Evolutionary conservation across 2,113 vertebrate genomes (phyloP).

Genomic region (Corythoichthys haematopterus): DNA sequence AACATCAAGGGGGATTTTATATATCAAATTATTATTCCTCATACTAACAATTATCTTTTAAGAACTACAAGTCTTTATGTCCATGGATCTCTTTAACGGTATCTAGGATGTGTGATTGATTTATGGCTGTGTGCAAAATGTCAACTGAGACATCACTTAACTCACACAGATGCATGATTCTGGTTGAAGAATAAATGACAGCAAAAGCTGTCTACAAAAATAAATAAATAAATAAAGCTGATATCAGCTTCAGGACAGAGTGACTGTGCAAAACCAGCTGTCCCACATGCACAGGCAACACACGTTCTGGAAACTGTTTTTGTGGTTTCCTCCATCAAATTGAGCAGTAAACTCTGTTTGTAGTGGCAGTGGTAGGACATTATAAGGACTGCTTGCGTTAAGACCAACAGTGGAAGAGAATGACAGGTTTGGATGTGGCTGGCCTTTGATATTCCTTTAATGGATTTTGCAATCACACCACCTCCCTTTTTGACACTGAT

Average conservation of each 20-base stretch:
- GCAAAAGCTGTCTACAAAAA: neutral
- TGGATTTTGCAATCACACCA: constrained; percentile 16
- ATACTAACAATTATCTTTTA: no score
- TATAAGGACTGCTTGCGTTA: constrained; percentile 35
- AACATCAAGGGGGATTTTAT: no score
- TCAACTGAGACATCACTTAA: constrained; percentile 2
- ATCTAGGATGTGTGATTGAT: no score
- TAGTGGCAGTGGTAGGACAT: constrained; percentile 33
- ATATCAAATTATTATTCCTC: no score
- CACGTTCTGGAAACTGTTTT: constrained; percentile 51
- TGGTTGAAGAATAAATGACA: neutral
- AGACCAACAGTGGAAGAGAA: constrained; percentile 34
- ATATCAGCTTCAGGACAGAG: constrained; percentile 10
- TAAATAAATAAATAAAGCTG: neutral
- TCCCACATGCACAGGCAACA: constrained; percentile 32
- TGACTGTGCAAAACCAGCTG: constrained; percentile 34
- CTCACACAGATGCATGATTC: constrained; percentile 18
- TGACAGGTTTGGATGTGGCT: constrained; percentile 60
- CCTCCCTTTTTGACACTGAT: constrained; percentile 25
- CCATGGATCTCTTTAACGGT: no score
- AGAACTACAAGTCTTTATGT: no score
- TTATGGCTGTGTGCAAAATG: no score
- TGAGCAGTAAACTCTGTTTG: constrained; percentile 58
- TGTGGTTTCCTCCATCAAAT: constrained; percentile 51
- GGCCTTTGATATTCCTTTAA: constrained; percentile 55